Conservation (phyloP, 2,797 vertebrate genomes). For the Emys orbicularis region DNA sequence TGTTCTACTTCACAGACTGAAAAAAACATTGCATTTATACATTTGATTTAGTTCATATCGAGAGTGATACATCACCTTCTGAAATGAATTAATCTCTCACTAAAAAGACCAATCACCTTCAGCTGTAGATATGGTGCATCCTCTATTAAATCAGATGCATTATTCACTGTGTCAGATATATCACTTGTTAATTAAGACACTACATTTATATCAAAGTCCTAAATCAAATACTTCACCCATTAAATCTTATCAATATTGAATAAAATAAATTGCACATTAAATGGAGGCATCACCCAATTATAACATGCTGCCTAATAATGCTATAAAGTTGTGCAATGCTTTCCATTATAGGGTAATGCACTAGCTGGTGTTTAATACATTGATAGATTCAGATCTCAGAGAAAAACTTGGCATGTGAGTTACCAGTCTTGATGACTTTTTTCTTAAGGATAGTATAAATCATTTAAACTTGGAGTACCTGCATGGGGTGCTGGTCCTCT, state of each 20-base stretch:
- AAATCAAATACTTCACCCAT: conserved; percentile 67
- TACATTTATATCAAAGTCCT: conserved; percentile 63
- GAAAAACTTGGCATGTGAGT: background rate
- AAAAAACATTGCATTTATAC: conserved; percentile 38
- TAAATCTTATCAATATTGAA: conserved; percentile 76
- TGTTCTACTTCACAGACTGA: conserved; percentile 39
- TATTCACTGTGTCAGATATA: conserved; percentile 76
- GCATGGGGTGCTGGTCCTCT: conserved; percentile 27
- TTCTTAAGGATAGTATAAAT: conserved; percentile 48
- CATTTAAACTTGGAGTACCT: conserved; percentile 35
- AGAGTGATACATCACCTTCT: conserved; percentile 75
- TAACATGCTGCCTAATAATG: conserved; percentile 43
- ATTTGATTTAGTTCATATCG: conserved; percentile 68
- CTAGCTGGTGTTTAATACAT: conserved; percentile 8
- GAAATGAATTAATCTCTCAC: conserved; percentile 75
- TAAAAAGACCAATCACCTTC: conserved; percentile 77
- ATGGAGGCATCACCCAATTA: conserved; percentile 68
- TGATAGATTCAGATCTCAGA: background rate
- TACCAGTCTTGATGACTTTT: conserved; percentile 44
- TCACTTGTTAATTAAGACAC: conserved; percentile 76
- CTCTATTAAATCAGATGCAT: conserved; percentile 76
- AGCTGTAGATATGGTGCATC: conserved; percentile 71
- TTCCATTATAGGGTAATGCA: background rate
- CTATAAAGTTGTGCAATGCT: conserved; percentile 41
- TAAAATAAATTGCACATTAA: conserved; percentile 77